Base-by-base conservation (phyloP, 2,888 invertebrate species). In the Pantelozetes paolii region DNA sequence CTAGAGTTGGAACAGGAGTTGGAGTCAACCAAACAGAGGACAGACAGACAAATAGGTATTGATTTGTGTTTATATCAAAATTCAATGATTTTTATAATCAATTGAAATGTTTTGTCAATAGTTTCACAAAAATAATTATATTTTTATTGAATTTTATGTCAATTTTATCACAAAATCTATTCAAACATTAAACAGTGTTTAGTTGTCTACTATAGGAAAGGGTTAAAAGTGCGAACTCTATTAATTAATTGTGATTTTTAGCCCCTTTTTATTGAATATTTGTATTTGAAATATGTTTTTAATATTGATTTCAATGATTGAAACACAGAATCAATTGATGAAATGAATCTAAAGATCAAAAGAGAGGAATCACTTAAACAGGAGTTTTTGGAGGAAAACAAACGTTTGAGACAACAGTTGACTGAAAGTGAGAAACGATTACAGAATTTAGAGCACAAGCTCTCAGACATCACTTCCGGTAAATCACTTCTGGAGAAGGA, bases 1-100 rank as follows among this genome's bases (percentile, higher is more conserved):
- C 30, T 73, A 8, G 78, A 78, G 36, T 28, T 77, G 45, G 78
- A 78, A 74, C 40, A 73, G 30, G 59, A 71, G 40, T 40, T 72
- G 20, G 54, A 59, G 8, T 20, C 36, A 5, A 32, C 20, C 23
- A 54, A 72, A 40, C 74, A 75, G 59, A 62, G 76, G 18, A 32
- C 62, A n/a, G 62, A 30, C 32, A 62, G 62, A 32, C 62, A 62
- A n/a, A 62, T 62, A 62, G 62, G 62, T 62, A 62, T 57, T 1
- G 57, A 1, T 13, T 50, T n/a, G 20, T n/a, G 20, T 20, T 2
- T 45, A 45, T 18, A 2, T 15, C 13, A 1, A 28, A 57, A 28
- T 57, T 57, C 26, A 54, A 20, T 57, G 26, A 28, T 57, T 11
- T 23, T 28, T 57, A n/a, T n/a, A n/a, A n/a, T n/a, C n/a, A n/a